phyloP scores from a whole-genome alignment of 2,888 invertebrate species.

The Hyalella azteca region DNA sequence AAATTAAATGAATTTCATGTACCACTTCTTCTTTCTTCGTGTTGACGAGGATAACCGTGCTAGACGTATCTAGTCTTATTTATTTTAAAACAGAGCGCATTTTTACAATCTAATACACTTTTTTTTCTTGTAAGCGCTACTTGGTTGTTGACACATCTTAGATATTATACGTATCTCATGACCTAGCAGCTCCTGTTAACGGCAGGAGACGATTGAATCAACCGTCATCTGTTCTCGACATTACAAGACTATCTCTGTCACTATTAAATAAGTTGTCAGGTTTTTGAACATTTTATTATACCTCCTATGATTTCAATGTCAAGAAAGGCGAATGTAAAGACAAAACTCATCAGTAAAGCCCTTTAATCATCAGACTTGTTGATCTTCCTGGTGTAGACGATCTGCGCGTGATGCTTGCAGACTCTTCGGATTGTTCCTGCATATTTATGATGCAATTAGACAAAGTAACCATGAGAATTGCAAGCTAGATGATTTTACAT shows the following conservation, averaged over 20 bases:
- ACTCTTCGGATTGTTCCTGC: slow-evolving; percentile 92
- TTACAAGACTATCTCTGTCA: too few relatives aligned
- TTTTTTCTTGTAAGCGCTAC: neutral
- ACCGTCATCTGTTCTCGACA: too few relatives aligned
- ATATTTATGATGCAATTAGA: too few relatives aligned
- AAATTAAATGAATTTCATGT: too few relatives aligned
- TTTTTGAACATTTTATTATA: neutral
- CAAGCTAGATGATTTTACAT: too few relatives aligned
- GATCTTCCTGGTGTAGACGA: slow-evolving; percentile 95
- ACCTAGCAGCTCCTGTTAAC: too few relatives aligned
- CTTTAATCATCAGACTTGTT: slow-evolving; percentile 80
- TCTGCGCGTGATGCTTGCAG: slow-evolving; percentile 93
- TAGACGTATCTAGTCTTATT: too few relatives aligned
- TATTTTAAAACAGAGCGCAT: neutral
- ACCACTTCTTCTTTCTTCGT: too few relatives aligned
- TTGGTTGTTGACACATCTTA: too few relatives aligned
- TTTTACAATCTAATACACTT: neutral
- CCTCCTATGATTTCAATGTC: neutral
- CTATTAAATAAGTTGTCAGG: neutral
- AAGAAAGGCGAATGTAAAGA: neutral
- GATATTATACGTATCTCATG: too few relatives aligned
- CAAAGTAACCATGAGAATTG: too few relatives aligned
- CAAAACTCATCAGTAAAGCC: neutral
- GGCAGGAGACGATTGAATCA: neutral
- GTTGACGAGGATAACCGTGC: too few relatives aligned